These are phyloP conservation scores for Zoanthus sansibaricus DNA, from an alignment of 92 coral and sea anemone species.

Conservation along the genomic window DNA sequence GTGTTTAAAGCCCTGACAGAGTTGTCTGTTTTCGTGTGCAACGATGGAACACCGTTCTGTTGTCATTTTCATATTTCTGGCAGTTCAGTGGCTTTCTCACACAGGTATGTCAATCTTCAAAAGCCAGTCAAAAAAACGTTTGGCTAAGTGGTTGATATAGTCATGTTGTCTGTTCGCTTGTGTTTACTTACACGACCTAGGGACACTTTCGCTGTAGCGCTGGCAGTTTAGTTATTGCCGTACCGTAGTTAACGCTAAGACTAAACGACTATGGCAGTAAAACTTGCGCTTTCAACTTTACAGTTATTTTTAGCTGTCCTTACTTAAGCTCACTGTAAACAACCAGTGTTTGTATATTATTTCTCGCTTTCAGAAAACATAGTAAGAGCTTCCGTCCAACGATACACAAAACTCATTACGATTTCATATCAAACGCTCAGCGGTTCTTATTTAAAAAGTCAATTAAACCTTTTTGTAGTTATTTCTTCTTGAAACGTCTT, in stretches of 20 bases:
- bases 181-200: conserved; percentile 64
- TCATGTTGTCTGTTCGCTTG: conserved; percentile 70
- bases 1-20: background rate
- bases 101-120: conserved; percentile 50
- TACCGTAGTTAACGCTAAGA: background rate
- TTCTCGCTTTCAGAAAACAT: conserved; percentile 21
- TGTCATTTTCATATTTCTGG: conserved; percentile 17
- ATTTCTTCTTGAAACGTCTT: too few species aligned
- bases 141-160: conserved; percentile 58
- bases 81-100: conserved; percentile 35
- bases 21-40: background rate
- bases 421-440: background rate
- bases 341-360: conserved; percentile 37
- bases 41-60: conserved; percentile 18
- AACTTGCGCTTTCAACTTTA: background rate
- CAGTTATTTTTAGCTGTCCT: conserved; percentile 45
- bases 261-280: background rate
- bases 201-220: conserved; percentile 33
- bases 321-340: conserved; percentile 51
- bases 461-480: background rate
- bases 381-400: conserved; percentile 34
- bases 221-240: background rate
- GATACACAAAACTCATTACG: background rate
- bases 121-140: conserved; percentile 33
- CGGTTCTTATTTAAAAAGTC: background rate